Conservation (phyloP, 2,797 vertebrate genomes). For the Clarias pachynema region DNA sequence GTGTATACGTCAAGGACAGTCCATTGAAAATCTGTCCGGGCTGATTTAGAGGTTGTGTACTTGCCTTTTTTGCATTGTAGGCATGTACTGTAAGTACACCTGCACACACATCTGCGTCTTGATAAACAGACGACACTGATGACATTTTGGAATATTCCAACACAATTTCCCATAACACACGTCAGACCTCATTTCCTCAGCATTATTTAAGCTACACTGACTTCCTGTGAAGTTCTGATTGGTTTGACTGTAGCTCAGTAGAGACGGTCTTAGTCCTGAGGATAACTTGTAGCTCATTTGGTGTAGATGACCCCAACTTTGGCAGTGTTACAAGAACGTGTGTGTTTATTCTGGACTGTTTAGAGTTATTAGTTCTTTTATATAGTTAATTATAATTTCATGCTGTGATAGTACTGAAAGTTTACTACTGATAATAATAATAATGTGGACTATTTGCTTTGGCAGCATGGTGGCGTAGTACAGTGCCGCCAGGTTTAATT, state of each 20-base stretch:
- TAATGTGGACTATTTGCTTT: background rate
- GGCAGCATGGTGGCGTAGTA: too few species aligned
- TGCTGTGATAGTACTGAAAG: background rate
- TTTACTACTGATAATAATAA: too few species aligned
- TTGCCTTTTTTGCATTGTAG: slow-evolving; percentile 25
- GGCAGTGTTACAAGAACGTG: background rate
- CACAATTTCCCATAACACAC: background rate
- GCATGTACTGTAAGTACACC: background rate
- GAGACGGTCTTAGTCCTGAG: background rate
- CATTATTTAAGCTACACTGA: background rate
- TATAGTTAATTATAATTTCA: background rate
- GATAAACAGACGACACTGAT: background rate
- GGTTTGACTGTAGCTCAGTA: background rate
- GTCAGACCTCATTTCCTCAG: background rate
- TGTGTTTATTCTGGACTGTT: background rate
- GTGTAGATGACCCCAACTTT: background rate
- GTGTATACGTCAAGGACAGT: slow-evolving; percentile 23
- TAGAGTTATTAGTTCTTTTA: background rate
- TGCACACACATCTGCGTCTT: background rate
- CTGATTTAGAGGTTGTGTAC: slow-evolving; percentile 19
- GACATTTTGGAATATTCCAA: background rate
- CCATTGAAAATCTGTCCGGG: background rate
- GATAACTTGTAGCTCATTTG: background rate
- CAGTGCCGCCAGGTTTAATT: too few species aligned
- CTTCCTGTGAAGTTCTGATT: background rate